These are phyloP conservation scores for Crypturellus undulatus DNA, from an alignment of 2,113 vertebrate genomes.

Conservation along the genomic window DNA sequence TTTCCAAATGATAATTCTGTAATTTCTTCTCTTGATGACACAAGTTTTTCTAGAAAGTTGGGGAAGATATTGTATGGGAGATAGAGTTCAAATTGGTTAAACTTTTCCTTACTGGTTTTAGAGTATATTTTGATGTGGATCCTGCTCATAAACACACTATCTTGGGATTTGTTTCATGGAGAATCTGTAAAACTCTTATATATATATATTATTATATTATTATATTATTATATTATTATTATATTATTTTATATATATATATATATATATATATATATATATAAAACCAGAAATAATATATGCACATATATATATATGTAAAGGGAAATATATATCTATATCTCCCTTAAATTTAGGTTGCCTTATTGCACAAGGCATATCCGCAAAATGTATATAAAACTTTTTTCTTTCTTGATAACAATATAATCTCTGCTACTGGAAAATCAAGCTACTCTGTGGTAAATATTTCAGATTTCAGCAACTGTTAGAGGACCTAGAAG, in stretches of 20 bases:
- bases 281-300: no score
- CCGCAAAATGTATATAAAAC: not conserved
- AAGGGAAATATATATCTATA: not conserved
- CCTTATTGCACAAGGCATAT: not conserved
- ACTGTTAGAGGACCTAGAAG: not conserved
- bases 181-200: not conserved
- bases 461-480: not conserved
- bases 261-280: no score
- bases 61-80: not conserved
- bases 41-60: not conserved
- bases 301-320: no score
- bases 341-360: not conserved
- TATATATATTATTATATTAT: no score
- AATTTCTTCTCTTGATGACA: not conserved
- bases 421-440: not conserved
- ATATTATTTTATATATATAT: no score
- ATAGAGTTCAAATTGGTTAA: accelerated
- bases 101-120: not conserved
- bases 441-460: not conserved
- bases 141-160: not conserved
- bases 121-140: not conserved
- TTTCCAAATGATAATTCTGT: not conserved
- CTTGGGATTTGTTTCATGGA: not conserved
- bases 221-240: no score
- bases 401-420: not conserved